phyloP scores from a whole-genome alignment of 2,113 vertebrate genomes.

The Strix uralensis region DNA sequence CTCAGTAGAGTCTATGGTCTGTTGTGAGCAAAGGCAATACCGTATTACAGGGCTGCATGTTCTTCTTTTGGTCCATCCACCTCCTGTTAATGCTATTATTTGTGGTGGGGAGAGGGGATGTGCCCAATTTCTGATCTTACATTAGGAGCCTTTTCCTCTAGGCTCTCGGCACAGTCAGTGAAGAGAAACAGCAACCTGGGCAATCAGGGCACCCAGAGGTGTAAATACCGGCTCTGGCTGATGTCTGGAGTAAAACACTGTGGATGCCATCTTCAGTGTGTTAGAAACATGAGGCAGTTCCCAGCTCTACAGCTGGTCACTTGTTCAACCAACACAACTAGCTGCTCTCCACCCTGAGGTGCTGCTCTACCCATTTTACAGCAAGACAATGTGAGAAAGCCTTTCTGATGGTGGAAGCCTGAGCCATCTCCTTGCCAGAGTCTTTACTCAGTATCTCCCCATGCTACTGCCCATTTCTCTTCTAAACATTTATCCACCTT shows the following conservation, averaged over 20 bases:
- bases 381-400: not conserved
- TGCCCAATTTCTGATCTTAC: not conserved
- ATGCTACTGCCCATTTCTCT: not conserved
- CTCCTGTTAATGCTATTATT: not conserved
- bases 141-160: not conserved
- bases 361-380: not conserved
- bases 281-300: not conserved
- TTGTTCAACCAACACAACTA: not conserved
- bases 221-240: not conserved
- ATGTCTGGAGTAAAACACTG: not conserved
- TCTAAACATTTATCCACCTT: not conserved
- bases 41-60: not conserved
- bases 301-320: not conserved
- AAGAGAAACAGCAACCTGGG: not conserved
- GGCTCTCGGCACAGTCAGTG: not conserved
- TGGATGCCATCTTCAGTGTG: not conserved
- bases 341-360: not conserved
- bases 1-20: not conserved
- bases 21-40: not conserved
- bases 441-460: too few relatives aligned
- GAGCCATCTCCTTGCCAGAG: not conserved
- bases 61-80: not conserved
- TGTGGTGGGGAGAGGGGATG: accelerated
- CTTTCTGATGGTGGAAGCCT: not conserved
- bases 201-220: not conserved